Evolutionary conservation across 2,797 vertebrate species (phyloP).

Genomic region (Spatula versicolor): DNA sequence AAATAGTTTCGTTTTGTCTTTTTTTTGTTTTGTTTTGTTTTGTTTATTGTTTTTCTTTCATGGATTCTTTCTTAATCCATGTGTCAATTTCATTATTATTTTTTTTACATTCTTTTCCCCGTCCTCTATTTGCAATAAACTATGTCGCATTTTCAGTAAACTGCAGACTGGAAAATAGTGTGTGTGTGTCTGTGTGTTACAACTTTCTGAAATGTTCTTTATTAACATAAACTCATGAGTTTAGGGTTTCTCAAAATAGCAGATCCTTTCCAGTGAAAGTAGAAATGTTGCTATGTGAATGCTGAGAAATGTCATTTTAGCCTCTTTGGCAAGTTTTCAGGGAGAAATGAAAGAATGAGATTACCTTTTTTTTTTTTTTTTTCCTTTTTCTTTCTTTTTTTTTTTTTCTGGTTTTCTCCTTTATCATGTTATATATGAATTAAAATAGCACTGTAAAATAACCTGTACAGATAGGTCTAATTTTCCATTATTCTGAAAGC

Average conservation of each 20-base stretch:
- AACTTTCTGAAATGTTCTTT: background rate
- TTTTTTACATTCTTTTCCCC: background rate
- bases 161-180: background rate
- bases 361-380: background rate
- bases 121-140: background rate
- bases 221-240: background rate
- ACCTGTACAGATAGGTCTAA: background rate
- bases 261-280: background rate
- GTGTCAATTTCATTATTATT: background rate
- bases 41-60: too few relatives aligned
- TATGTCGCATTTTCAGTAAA: background rate
- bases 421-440: background rate
- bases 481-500: conserved; percentile 1
- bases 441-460: background rate
- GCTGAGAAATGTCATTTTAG: background rate
- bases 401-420: background rate
- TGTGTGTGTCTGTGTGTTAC: background rate
- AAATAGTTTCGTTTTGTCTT: background rate
- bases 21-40: too few relatives aligned
- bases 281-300: background rate
- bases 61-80: background rate
- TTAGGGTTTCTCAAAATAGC: background rate
- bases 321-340: background rate
- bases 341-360: background rate
- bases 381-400: background rate